A percentile compares a stretch with the other conserved stretches of the same genome.
phyloP scores from a whole-genome alignment of 2,797 vertebrate genomes.

The Parauchenoglanis ngamensis region DNA sequence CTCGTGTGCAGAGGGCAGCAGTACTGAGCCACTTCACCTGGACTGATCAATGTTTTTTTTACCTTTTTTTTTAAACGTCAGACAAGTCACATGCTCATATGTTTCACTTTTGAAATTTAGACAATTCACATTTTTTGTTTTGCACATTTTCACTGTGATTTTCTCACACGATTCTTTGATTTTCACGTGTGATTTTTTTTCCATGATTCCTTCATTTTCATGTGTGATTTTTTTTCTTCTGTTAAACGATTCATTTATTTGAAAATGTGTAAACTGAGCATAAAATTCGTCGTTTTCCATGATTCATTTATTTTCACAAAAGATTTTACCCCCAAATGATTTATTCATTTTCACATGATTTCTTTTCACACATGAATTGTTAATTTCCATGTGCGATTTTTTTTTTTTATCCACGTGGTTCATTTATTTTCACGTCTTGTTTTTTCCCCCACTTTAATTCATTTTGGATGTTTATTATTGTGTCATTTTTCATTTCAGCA shows the following conservation, averaged over 20 bases:
- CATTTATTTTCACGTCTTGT: background rate
- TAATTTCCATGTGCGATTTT: background rate
- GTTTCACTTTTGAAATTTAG: background rate
- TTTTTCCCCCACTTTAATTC: background rate
- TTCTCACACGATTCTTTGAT: background rate
- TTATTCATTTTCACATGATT: no score
- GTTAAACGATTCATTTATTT: no score
- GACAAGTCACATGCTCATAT: background rate
- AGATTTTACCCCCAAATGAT: no score
- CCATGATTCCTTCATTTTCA: background rate
- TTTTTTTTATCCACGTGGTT: background rate
- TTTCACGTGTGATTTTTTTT: background rate
- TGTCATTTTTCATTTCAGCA: background rate
- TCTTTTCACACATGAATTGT: background rate
- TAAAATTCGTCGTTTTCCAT: no score
- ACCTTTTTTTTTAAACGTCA: background rate
- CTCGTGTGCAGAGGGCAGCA: conserved; percentile 47
- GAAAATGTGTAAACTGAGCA: no score
- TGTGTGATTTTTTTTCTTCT: background rate
- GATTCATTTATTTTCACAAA: background rate
- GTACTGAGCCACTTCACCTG: conserved; percentile 41
- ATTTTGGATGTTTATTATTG: background rate
- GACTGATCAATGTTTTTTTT: background rate
- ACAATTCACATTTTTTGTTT: background rate
- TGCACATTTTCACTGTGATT: background rate